Percentiles rank a stretch among this genome's conserved stretches.
phyloP scores from a whole-genome alignment of 2,888 invertebrate genomes.

The Toxonevra muliebris region DNA sequence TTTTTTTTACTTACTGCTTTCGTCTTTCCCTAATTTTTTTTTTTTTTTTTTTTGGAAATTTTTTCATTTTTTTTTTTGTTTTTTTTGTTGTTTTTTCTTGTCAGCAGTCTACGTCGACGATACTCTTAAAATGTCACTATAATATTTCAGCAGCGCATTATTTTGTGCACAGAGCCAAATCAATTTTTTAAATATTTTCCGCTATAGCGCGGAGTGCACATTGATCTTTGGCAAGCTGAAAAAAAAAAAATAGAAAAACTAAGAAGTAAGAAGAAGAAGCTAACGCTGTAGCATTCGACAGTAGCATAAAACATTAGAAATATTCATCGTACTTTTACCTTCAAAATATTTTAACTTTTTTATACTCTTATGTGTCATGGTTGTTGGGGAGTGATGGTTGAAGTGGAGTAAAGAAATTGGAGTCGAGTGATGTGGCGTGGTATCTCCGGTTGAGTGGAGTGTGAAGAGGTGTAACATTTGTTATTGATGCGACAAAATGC shows the following conservation, averaged over 20 bases:
- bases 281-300: no score
- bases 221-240: not conserved
- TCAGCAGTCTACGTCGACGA: not conserved
- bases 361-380: not conserved
- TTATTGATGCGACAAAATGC: conserved; percentile 33
- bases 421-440: not conserved
- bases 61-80: not conserved
- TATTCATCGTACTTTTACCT: not conserved
- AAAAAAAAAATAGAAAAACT: no score
- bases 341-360: not conserved
- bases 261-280: no score
- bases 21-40: not conserved
- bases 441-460: not conserved
- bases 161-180: not conserved
- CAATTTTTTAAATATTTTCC: conserved; percentile 4
- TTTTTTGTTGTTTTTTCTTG: conserved; percentile 6
- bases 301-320: not conserved
- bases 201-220: not conserved
- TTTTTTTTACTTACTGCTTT: not conserved
- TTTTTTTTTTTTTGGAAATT: not conserved
- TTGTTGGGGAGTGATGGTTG: not conserved
- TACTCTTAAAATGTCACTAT: not conserved
- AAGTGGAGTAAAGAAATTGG: no score
- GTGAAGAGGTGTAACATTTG: conserved; percentile 19
- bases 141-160: conserved; percentile 3